phyloP scores from a whole-genome alignment of 2,113 vertebrate species.

The Chascanopsetta lugubris region DNA sequence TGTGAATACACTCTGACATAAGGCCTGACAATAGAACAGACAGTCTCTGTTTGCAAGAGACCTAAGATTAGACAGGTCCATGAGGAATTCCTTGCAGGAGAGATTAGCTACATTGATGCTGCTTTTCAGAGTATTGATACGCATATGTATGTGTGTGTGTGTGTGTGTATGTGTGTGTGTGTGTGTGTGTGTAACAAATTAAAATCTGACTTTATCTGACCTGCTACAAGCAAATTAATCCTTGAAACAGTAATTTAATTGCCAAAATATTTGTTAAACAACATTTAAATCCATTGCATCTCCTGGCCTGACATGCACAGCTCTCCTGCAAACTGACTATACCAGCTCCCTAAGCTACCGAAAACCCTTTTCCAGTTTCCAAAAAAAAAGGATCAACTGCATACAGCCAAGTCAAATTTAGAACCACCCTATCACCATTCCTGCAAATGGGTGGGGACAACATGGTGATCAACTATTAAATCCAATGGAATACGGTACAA shows the following conservation, averaged over 20 bases:
- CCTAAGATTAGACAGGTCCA: slow-evolving; percentile 57
- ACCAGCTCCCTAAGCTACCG: background rate
- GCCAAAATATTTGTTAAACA: too few species aligned
- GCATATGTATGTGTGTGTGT: background rate
- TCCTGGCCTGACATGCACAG: background rate
- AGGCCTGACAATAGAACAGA: slow-evolving; percentile 68
- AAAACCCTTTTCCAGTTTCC: background rate
- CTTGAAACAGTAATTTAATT: too few species aligned
- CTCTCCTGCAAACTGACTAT: background rate
- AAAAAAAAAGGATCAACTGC: slow-evolving; percentile 3
- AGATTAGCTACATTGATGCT: slow-evolving; percentile 55
- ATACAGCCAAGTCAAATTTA: background rate
- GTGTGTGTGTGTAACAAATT: background rate
- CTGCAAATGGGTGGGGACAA: slow-evolving; percentile 3
- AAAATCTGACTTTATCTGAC: too few species aligned
- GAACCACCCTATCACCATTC: slow-evolving; percentile 4
- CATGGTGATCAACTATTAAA: slow-evolving; percentile 17
- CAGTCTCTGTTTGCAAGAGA: slow-evolving; percentile 49
- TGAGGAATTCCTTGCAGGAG: slow-evolving; percentile 60
- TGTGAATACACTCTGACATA: slow-evolving; percentile 62
- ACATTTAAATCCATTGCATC: too few species aligned
- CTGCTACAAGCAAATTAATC: too few species aligned
- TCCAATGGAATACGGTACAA: slow-evolving; percentile 19
- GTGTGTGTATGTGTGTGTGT: background rate
- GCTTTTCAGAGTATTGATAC: slow-evolving; percentile 17